Evolutionary conservation across 1,140 invertebrate genomes (phyloP).

Genomic region (Gryllus bimaculatus): DNA sequence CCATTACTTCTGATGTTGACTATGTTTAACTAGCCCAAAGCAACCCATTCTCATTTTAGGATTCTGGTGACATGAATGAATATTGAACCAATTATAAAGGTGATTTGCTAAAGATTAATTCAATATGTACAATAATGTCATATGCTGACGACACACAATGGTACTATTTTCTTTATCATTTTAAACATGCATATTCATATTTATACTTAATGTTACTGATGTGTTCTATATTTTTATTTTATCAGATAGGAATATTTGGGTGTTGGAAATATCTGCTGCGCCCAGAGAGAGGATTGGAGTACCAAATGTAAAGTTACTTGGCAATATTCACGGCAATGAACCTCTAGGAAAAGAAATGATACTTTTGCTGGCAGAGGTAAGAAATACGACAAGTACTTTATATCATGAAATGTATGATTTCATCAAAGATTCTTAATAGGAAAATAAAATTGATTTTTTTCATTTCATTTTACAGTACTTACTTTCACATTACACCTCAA

Average conservation of each 20-base stretch:
- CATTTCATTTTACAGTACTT: conserved; percentile 9
- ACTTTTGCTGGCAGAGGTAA: conserved; percentile 56
- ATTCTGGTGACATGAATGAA: too few relatives aligned
- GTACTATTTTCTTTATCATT: background rate
- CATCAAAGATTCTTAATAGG: background rate
- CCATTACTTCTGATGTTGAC: too few relatives aligned
- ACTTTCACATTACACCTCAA: background rate
- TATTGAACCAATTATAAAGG: too few relatives aligned
- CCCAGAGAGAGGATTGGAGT: conserved; percentile 30
- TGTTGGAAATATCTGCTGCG: conserved; percentile 41
- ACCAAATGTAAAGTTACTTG: conserved; percentile 92
- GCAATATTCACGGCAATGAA: conserved; percentile 98
- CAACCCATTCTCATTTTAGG: too few relatives aligned
- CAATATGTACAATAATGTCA: too few relatives aligned
- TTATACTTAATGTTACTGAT: background rate
- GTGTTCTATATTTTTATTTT: background rate
- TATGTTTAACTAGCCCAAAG: too few relatives aligned
- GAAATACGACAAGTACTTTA: background rate
- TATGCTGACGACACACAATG: too few relatives aligned
- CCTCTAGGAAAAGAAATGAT: conserved; percentile 83
- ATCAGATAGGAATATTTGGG: conserved; percentile 42
- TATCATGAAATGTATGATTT: background rate
- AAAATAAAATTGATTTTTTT: background rate
- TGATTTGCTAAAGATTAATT: too few relatives aligned
- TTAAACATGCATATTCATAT: background rate